phyloP scores from a whole-genome alignment of 2,113 vertebrate genomes.

The Psammodynastes pulverulentus region DNA sequence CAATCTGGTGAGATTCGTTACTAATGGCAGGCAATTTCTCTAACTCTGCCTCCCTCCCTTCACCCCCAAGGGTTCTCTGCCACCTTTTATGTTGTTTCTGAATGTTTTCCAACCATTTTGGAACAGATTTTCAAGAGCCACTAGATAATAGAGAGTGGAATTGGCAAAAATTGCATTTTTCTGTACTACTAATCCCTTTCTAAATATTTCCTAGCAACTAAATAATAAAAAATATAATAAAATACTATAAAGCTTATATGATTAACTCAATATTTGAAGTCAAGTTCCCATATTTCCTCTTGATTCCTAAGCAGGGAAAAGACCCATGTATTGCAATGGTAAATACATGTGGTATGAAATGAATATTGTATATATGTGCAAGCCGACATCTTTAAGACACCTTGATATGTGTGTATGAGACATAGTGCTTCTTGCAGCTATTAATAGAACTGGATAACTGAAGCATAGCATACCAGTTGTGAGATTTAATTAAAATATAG shows the following conservation, averaged over 20 bases:
- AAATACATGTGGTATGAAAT: background rate
- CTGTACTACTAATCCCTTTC: background rate
- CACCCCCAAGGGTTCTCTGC: background rate
- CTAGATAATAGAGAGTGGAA: background rate
- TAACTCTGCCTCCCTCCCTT: background rate
- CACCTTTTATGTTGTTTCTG: background rate
- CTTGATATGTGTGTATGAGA: background rate
- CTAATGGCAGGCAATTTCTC: background rate
- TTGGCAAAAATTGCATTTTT: background rate
- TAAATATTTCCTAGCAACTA: background rate
- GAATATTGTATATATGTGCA: background rate
- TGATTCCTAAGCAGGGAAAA: background rate
- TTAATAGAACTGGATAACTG: background rate
- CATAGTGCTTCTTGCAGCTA: background rate
- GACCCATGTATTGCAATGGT: background rate
- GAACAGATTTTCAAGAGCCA: background rate
- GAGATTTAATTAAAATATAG: slow-evolving; percentile 11
- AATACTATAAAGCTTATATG: background rate
- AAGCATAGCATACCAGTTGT: background rate
- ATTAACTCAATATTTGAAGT: background rate
- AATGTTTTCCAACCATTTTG: background rate
- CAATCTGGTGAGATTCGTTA: background rate
- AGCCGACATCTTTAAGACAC: background rate
- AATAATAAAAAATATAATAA: background rate
- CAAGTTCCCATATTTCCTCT: background rate